Conservation (phyloP, 2,797 vertebrate genomes). For the Lateolabrax maculatus region DNA sequence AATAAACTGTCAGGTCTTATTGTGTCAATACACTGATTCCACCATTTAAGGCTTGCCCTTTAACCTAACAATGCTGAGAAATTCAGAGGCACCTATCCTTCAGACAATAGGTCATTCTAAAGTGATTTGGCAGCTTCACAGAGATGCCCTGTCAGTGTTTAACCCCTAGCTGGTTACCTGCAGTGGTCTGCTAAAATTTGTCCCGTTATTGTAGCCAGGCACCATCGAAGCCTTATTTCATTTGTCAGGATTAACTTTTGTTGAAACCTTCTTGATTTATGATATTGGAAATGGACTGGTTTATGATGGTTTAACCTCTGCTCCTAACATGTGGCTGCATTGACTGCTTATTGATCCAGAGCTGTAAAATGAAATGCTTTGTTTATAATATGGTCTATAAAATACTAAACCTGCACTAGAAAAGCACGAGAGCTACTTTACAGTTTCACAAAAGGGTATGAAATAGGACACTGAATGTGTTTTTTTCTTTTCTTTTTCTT, state of each 20-base stretch:
- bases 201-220: constrained; percentile 53
- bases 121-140: constrained; percentile 75
- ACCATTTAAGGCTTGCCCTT: constrained; percentile 85
- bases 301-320: constrained; percentile 82
- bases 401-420: constrained; percentile 40
- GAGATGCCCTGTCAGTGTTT: constrained; percentile 75
- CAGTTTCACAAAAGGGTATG: constrained; percentile 31
- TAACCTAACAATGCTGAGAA: constrained; percentile 81
- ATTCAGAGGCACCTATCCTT: constrained; percentile 75
- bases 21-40: constrained; percentile 88
- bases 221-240: constrained; percentile 54
- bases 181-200: constrained; percentile 56
- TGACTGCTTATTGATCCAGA: constrained; percentile 78
- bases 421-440: constrained; percentile 26
- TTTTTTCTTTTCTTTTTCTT: constrained; percentile 2
- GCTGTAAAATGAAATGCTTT: constrained; percentile 74
- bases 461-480: constrained; percentile 2
- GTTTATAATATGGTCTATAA: constrained; percentile 66
- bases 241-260: constrained; percentile 77
- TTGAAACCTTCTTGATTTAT: constrained; percentile 75
- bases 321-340: constrained; percentile 71
- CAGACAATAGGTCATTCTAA: constrained; percentile 81
- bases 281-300: constrained; percentile 77
- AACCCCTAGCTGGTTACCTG: constrained; percentile 70
- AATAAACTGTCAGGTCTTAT: constrained; percentile 91